Evolutionary conservation across 37 sponge, comb jelly and placozoan genomes (phyloP).

Genomic region (Bolinopsis microptera): DNA sequence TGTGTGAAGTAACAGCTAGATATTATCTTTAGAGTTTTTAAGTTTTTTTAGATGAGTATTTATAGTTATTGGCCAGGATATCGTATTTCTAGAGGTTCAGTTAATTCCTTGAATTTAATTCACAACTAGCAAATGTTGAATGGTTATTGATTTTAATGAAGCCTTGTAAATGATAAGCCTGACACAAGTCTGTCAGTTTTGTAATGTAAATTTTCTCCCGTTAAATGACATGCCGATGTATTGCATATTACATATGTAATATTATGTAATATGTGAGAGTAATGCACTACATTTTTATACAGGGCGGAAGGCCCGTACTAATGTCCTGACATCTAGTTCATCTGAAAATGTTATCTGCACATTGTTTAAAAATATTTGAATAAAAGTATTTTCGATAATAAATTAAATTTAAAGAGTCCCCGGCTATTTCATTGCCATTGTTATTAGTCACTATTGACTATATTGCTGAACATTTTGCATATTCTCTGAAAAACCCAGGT

Average conservation of each 20-base stretch:
- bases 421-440: too few species aligned
- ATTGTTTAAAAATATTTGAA: background rate
- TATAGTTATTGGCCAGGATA: background rate
- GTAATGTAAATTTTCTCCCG: background rate
- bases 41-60: background rate
- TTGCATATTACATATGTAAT: background rate
- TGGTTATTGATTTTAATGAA: background rate
- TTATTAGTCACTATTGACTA: too few species aligned
- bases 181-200: background rate
- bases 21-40: background rate
- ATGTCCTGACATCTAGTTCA: too few species aligned
- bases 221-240: background rate
- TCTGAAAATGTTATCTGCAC: too few species aligned
- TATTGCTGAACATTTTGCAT: too few species aligned
- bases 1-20: too few species aligned
- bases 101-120: background rate
- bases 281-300: too few species aligned
- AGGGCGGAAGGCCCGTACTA: too few species aligned
- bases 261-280: too few species aligned
- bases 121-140: background rate
- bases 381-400: too few species aligned
- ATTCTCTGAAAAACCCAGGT: too few species aligned
- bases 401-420: too few species aligned
- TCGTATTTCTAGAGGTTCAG: background rate
- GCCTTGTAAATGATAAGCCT: background rate